phyloP scores from a whole-genome alignment of 2,797 vertebrate genomes.

The Enteromius paludinosus region DNA sequence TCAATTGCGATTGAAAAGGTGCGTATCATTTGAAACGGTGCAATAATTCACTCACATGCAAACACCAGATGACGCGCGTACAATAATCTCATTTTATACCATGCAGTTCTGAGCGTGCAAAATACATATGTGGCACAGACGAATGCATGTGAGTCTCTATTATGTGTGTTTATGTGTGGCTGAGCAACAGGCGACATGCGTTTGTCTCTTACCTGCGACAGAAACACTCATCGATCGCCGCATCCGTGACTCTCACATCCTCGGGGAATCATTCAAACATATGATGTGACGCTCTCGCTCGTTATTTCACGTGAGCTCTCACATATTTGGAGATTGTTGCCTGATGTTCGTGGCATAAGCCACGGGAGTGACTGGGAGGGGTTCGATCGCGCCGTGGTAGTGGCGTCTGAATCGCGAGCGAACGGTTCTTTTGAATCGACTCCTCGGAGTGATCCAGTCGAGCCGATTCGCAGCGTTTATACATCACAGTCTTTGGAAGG shows the following conservation, averaged over 20 bases:
- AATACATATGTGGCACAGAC: conserved; percentile 1
- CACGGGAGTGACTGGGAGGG: conserved; percentile 44
- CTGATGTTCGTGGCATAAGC: conserved; percentile 33
- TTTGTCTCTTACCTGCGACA: conserved; percentile 66
- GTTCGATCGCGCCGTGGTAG: conserved; percentile 39
- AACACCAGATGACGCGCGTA: conserved; percentile 1
- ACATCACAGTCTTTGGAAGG: neutral
- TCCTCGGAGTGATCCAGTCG: neutral
- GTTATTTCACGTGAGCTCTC: conserved; percentile 34
- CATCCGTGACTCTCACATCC: conserved; percentile 55
- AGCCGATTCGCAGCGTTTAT: conserved; percentile 1
- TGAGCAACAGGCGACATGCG: conserved; percentile 71
- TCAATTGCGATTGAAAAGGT: conserved; percentile 12
- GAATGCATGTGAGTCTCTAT: conserved; percentile 16
- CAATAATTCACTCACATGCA: conserved; percentile 18
- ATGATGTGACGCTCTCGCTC: conserved; percentile 5
- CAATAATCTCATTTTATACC: neutral
- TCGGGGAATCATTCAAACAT: conserved; percentile 21
- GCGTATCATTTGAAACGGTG: neutral
- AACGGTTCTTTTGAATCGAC: neutral
- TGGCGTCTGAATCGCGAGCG: conserved; percentile 19
- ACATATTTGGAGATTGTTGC: conserved; percentile 56
- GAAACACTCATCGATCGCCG: conserved; percentile 53
- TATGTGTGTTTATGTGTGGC: conserved; percentile 13
- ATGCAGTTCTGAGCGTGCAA: neutral